Conservation (phyloP, 37 sponge, comb jelly and placozoan genomes). For the Ephydatia muelleri region DNA sequence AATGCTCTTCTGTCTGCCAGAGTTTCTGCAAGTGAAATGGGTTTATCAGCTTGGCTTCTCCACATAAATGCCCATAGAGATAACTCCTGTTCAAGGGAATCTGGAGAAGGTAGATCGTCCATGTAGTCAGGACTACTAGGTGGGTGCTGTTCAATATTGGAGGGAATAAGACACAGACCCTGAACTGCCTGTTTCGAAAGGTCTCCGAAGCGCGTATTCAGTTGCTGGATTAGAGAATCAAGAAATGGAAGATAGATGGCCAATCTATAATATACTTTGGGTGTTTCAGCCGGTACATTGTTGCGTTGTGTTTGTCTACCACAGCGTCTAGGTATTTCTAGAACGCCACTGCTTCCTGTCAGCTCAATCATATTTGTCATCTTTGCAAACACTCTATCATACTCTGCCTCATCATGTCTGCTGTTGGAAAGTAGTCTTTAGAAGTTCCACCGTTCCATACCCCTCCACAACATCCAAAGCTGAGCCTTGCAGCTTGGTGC, state of each 20-base stretch:
- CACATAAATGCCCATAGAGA: background rate
- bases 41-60: background rate
- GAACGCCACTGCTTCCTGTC: background rate
- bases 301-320: slow-evolving; percentile 1
- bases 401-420: background rate
- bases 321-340: background rate
- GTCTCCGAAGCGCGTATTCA: background rate
- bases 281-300: background rate
- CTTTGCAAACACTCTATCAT: background rate
- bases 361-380: background rate
- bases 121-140: background rate
- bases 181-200: background rate
- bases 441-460: slow-evolving; percentile 14
- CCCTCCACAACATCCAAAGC: slow-evolving; percentile 39
- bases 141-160: background rate
- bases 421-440: slow-evolving; percentile 1
- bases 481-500: slow-evolving; percentile 22
- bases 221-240: background rate
- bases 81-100: slow-evolving; percentile 1
- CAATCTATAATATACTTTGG: slow-evolving; percentile 1
- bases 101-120: background rate
- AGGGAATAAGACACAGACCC: background rate
- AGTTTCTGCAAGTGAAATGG: background rate
- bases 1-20: background rate
- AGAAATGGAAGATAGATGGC: background rate